A percentile compares a stretch with the other conserved stretches of the same genome.
These are phyloP conservation scores for Pristionchus fissidentatus DNA, from an alignment of 2,888 invertebrate species.

Conservation along the genomic window DNA sequence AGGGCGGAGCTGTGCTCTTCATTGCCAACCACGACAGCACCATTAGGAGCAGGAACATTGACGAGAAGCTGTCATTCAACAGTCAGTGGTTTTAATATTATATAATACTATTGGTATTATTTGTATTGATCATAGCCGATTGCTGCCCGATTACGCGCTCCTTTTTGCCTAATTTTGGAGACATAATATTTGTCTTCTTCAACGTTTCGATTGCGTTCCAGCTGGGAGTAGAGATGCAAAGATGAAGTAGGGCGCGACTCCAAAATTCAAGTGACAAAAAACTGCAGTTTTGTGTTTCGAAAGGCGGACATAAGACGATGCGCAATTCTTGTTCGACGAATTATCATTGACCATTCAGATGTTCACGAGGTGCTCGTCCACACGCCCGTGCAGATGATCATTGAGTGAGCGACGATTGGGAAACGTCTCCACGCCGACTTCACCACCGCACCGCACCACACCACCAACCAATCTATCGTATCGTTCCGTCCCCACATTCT, in stretches of 20 bases:
- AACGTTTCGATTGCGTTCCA: no score
- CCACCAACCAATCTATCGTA: not conserved
- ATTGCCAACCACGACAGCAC: constrained; percentile 96
- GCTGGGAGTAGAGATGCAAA: no score
- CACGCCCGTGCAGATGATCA: constrained; percentile 48
- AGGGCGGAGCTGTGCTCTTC: constrained; percentile 84
- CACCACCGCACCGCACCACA: not conserved
- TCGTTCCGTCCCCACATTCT: constrained; percentile 17
- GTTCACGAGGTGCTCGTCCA: constrained; percentile 32
- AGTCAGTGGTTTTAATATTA: not conserved
- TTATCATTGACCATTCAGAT: constrained; percentile 30
- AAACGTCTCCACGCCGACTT: not conserved
- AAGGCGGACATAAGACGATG: no score
- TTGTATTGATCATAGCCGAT: not conserved
- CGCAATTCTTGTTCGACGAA: no score
- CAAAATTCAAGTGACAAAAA: no score
- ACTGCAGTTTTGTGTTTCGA: no score
- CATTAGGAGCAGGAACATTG: constrained; percentile 98
- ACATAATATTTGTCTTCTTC: not conserved
- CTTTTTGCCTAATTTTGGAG: not conserved
- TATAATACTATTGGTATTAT: not conserved
- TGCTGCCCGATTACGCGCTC: not conserved
- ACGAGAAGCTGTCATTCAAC: constrained; percentile 93
- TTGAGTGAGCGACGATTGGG: constrained; percentile 41
- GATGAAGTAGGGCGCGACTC: no score